Evolutionary conservation across 2,113 vertebrate species (phyloP), one percentile per base, ranked within the genome.

Genomic region (Halichoeres trimaculatus): DNA sequence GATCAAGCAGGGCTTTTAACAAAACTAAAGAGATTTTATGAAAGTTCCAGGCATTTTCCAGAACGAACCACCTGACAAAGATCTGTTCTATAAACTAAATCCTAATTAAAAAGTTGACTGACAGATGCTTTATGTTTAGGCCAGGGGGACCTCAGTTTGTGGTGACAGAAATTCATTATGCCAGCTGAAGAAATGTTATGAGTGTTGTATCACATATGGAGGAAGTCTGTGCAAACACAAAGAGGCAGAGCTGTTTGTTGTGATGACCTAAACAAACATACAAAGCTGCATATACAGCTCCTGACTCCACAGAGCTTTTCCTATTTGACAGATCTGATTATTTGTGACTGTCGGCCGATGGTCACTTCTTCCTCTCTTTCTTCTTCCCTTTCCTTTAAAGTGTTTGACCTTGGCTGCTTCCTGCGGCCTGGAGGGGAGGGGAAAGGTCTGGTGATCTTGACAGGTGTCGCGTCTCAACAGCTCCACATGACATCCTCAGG

Each of bases 361-460:
- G 87, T 85, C 83, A 90, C 82, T 90, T 86, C 67, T 83, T 78
- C 61, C 70, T 61, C 70, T 67, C 52, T 70, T 58, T 60, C 54
- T 74, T 40, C 55, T 70, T 81, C 63, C 50, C 67, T 70, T 71
- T 62, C 73, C 74, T 82, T 74, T 85, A 75, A 85, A 88, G 86
- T 88, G 54, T 88, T 85, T 92, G 90, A 94, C 92, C 91, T 92
- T 92, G 89, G 76, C 86, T 14, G 34, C 67, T 74, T 86, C 71
- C 79, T 71, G 72, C 51, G 64, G 84, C 80, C 87, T 76, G 34
- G 14, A 84, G 85, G 89, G 89, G 78, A 83, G 38, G 56, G 83
- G 47, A 79, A 82, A 86, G 73, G 68, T 76, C 84, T 81, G 87
- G 78, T 75, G 81, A 91, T 79, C 74, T 81, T 91, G 90, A 87